These are phyloP conservation scores for Hozukius guyotensis DNA, from an alignment of 2,797 vertebrate genomes.

Conservation along the genomic window DNA sequence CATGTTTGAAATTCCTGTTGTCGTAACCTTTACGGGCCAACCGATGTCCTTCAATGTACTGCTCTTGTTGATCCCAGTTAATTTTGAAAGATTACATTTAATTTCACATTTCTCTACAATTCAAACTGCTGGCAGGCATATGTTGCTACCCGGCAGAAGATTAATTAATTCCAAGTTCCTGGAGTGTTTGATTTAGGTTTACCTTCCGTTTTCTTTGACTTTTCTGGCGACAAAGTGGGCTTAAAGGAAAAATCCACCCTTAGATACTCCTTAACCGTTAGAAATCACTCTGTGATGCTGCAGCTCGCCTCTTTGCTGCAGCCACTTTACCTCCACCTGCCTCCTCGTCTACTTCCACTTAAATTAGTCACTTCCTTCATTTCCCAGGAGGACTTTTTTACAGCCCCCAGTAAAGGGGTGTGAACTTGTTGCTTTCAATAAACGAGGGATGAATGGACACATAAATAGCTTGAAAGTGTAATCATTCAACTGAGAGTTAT, in stretches of 20 bases:
- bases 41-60: background rate
- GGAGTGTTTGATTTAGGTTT: constrained; percentile 38
- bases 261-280: background rate
- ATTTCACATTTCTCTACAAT: background rate
- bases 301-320: background rate
- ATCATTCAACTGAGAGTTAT: constrained; percentile 41
- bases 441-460: constrained; percentile 43
- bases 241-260: constrained; percentile 26
- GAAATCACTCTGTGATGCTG: background rate
- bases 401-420: constrained; percentile 16
- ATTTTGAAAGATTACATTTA: constrained; percentile 12
- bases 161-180: constrained; percentile 26
- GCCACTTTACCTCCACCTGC: constrained; percentile 27
- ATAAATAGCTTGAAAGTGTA: constrained; percentile 43
- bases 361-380: constrained; percentile 55
- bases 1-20: background rate
- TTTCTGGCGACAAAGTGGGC: constrained; percentile 12
- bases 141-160: background rate
- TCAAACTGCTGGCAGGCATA: background rate
- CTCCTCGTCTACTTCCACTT: constrained; percentile 27
- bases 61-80: constrained; percentile 1
- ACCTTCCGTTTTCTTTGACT: constrained; percentile 22
- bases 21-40: background rate
- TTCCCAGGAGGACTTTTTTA: constrained; percentile 50
- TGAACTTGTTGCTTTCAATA: constrained; percentile 56